Percentiles rank a stretch among this genome's conserved stretches.
phyloP scores from a whole-genome alignment of 2,113 vertebrate genomes.

The Orycteropus afer region DNA sequence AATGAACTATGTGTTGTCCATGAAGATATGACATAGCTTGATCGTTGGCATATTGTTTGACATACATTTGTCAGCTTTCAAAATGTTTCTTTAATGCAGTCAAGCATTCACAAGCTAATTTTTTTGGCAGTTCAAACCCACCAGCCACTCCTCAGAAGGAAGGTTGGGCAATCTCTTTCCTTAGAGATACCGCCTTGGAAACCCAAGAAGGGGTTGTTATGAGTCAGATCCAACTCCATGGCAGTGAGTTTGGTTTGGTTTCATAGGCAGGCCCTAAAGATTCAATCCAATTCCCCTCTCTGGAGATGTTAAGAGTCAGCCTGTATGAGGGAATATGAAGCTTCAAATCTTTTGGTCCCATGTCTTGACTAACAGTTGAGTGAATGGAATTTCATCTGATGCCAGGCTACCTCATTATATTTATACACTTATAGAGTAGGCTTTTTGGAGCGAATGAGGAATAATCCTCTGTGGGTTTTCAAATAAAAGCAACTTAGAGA shows the following conservation, averaged over 20 bases:
- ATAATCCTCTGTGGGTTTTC: slow-evolving; percentile 50
- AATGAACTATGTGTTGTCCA: neutral
- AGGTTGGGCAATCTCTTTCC: too few species aligned
- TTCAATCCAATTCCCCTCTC: neutral
- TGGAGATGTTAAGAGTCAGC: neutral
- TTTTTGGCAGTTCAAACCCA: too few species aligned
- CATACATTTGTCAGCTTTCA: neutral
- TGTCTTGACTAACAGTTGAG: neutral
- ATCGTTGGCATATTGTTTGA: neutral
- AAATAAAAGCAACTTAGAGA: slow-evolving; percentile 55
- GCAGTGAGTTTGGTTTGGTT: too few species aligned
- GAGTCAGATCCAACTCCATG: too few species aligned
- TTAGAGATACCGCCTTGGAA: too few species aligned
- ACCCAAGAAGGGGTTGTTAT: too few species aligned
- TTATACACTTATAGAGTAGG: neutral
- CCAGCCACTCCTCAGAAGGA: too few species aligned
- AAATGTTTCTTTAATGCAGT: neutral
- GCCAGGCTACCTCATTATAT: slow-evolving; percentile 43
- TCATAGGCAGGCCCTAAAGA: too few species aligned
- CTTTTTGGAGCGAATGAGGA: neutral
- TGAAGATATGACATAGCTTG: neutral
- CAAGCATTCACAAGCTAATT: neutral
- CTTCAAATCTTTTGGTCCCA: neutral
- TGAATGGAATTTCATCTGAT: neutral
- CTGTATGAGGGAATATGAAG: neutral